phyloP scores from a whole-genome alignment of 2,113 vertebrate species.

The Vombatus ursinus region DNA sequence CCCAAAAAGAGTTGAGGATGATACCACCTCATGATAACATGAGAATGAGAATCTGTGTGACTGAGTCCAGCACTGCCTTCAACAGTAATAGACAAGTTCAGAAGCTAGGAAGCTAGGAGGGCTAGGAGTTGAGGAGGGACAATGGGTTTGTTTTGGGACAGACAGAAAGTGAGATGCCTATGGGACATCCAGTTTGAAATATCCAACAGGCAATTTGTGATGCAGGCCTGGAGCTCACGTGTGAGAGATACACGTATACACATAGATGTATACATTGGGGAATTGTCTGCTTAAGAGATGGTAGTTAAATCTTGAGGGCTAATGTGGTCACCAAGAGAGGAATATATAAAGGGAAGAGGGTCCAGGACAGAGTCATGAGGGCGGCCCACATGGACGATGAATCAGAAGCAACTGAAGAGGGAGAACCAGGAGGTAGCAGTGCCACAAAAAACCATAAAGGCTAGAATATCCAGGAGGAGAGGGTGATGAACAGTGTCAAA shows the following conservation, averaged over 20 bases:
- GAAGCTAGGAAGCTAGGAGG: background rate
- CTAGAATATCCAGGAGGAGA: background rate
- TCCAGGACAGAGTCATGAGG: background rate
- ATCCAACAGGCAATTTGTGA: background rate
- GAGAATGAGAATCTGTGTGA: background rate
- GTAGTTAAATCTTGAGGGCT: background rate
- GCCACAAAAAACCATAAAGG: background rate
- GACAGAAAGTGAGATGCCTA: background rate
- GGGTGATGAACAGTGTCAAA: too few relatives aligned
- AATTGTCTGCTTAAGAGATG: background rate
- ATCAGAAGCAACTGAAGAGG: background rate
- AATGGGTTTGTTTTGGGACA: background rate
- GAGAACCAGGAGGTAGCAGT: background rate
- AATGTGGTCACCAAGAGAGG: background rate
- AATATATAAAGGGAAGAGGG: background rate
- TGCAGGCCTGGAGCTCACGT: background rate
- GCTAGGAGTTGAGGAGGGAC: background rate
- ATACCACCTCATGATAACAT: too few relatives aligned
- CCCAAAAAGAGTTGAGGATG: background rate
- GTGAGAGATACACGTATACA: background rate
- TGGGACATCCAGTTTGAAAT: background rate
- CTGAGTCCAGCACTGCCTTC: background rate
- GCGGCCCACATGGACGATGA: background rate
- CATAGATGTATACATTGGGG: background rate
- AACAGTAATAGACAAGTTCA: background rate